Percentiles rank a stretch among this genome's conserved stretches.
Conservation (phyloP, 2,797 vertebrate genomes). For the Spinibarbus caldwelli region DNA sequence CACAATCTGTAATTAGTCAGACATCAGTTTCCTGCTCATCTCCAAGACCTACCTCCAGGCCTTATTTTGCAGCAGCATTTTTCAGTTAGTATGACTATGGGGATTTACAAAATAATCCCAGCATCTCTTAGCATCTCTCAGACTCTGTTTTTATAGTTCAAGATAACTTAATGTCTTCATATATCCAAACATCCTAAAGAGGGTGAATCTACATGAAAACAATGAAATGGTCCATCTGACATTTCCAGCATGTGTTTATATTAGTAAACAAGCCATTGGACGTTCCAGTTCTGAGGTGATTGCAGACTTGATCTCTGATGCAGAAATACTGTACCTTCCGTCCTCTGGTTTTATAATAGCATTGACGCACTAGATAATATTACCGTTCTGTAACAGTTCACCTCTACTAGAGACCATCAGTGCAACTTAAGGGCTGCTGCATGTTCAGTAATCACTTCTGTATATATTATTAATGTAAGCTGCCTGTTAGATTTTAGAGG, state of each 20-base stretch:
- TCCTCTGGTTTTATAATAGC: neutral
- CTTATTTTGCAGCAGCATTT: too few relatives aligned
- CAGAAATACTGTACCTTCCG: neutral
- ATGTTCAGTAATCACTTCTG: conserved; percentile 27
- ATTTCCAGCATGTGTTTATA: conserved; percentile 33
- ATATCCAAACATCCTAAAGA: conserved; percentile 4
- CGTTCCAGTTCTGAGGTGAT: neutral
- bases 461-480: conserved; percentile 45
- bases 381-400: neutral
- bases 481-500: conserved; percentile 41
- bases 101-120: neutral
- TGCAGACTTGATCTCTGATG: neutral
- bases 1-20: too few relatives aligned
- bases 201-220: too few relatives aligned
- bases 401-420: neutral
- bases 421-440: conserved; percentile 3
- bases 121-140: neutral
- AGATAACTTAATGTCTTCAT: neutral
- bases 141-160: neutral
- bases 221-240: conserved; percentile 45
- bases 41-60: too few relatives aligned
- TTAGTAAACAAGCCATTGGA: neutral
- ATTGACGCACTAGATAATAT: neutral
- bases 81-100: too few relatives aligned
- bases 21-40: too few relatives aligned